phyloP scores from a whole-genome alignment of 2,797 vertebrate genomes.

The Sebastes matsubarae region DNA sequence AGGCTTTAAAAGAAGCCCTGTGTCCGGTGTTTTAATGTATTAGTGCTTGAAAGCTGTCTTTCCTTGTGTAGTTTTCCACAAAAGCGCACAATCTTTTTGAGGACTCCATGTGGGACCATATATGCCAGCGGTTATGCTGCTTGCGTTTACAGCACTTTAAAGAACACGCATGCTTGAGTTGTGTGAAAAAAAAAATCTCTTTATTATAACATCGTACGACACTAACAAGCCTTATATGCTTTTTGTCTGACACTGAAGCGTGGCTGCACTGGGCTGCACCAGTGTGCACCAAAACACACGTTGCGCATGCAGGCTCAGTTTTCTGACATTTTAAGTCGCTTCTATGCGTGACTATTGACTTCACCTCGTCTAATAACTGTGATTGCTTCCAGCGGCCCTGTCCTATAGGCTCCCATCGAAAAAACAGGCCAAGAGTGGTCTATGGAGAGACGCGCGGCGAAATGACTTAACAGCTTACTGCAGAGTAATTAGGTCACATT shows the following conservation, averaged over 20 bases:
- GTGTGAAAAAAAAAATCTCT: conserved; percentile 36
- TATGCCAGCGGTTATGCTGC: conserved; percentile 49
- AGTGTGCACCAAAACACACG: conserved; percentile 38
- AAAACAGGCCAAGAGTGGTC: conserved; percentile 77
- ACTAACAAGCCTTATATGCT: conserved; percentile 42
- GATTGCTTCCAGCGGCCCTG: conserved; percentile 78
- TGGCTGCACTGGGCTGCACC: conserved; percentile 32
- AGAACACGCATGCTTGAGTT: conserved; percentile 30
- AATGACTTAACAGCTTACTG: conserved; percentile 82
- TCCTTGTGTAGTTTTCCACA: conserved; percentile 50
- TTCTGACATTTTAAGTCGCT: conserved; percentile 62
- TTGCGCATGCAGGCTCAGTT: conserved; percentile 40
- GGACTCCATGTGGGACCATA: conserved; percentile 58
- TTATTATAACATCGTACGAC: conserved; percentile 35
- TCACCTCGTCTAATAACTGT: conserved; percentile 74
- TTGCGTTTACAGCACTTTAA: conserved; percentile 53
- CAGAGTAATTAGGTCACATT: conserved; percentile 85
- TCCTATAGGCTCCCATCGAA: conserved; percentile 70
- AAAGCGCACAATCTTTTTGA: conserved; percentile 41
- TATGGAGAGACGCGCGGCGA: conserved; percentile 75
- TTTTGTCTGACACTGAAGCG: conserved; percentile 34
- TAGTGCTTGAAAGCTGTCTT: conserved; percentile 48
- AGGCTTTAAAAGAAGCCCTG: conserved; percentile 61
- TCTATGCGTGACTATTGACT: conserved; percentile 68
- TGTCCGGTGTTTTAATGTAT: conserved; percentile 51